Conservation (phyloP, 2,888 invertebrate species). For the Cetonia aurata region DNA sequence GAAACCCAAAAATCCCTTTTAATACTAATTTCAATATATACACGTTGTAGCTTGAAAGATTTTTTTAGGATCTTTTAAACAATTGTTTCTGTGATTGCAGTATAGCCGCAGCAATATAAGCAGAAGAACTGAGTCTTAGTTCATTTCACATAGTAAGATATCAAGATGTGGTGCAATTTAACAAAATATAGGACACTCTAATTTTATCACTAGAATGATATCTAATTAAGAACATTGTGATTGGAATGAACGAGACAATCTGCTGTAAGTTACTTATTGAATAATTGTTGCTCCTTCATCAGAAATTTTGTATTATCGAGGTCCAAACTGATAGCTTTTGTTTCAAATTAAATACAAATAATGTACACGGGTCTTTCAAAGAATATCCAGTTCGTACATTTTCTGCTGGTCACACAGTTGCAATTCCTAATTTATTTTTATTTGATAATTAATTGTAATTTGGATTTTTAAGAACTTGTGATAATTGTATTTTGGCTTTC, state of each 20-base stretch:
- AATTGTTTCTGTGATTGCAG: conserved; percentile 25
- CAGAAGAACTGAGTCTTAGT: conserved; percentile 9
- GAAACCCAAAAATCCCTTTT: too few relatives aligned
- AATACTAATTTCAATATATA: too few relatives aligned
- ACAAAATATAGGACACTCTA: conserved; percentile 38
- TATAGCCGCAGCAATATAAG: conserved; percentile 26
- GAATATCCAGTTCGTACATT: conserved; percentile 43
- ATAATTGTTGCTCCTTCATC: conserved; percentile 28
- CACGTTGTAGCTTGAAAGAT: too few relatives aligned
- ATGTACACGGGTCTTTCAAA: conserved; percentile 43
- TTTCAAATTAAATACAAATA: conserved; percentile 37
- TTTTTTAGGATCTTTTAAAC: neutral
- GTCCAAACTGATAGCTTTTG: conserved; percentile 31
- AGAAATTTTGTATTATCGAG: conserved; percentile 24
- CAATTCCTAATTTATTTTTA: conserved; percentile 14
- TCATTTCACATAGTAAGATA: neutral
- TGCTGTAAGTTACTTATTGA: conserved; percentile 46
- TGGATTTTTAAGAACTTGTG: conserved; percentile 43
- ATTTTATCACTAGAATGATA: conserved; percentile 29
- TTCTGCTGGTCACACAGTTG: conserved; percentile 34
- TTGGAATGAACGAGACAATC: conserved; percentile 40
- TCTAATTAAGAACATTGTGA: conserved; percentile 7
- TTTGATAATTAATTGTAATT: conserved; percentile 19
- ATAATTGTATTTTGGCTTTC: conserved; percentile 42
- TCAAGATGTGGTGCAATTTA: conserved; percentile 29